Conservation (phyloP, 2,113 vertebrate genomes). For the Balaeniceps rex region DNA sequence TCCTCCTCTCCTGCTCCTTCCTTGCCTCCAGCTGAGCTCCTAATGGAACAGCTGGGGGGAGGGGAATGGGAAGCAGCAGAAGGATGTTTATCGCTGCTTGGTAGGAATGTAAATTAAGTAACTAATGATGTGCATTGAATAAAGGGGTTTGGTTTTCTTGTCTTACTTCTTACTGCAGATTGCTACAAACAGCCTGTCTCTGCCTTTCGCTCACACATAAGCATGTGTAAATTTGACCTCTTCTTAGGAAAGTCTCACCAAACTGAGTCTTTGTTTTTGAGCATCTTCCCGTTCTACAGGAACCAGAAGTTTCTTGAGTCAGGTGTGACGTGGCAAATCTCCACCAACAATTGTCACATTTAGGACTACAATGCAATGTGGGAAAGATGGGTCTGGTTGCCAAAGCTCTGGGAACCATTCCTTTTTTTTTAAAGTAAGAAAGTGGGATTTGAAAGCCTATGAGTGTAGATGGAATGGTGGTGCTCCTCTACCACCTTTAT, state of each 20-base stretch:
- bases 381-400: background rate
- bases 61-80: background rate
- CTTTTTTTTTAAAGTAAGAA: background rate
- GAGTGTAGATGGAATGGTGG: background rate
- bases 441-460: background rate
- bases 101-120: conserved; percentile 32
- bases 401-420: background rate
- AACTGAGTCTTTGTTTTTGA: background rate
- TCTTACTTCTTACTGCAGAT: background rate
- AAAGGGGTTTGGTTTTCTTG: background rate
- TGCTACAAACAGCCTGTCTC: background rate
- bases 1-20: background rate
- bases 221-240: background rate
- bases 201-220: background rate
- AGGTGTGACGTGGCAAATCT: background rate
- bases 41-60: background rate
- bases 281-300: background rate
- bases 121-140: conserved; percentile 18
- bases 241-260: background rate
- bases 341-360: background rate
- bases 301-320: background rate
- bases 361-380: background rate
- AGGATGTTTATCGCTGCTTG: conserved; percentile 11
- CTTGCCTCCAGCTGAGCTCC: conserved; percentile 16
- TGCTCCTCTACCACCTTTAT: background rate